Base-by-base conservation (phyloP, 2,888 invertebrate genomes). In the Omphaloscelis lunosa region DNA sequence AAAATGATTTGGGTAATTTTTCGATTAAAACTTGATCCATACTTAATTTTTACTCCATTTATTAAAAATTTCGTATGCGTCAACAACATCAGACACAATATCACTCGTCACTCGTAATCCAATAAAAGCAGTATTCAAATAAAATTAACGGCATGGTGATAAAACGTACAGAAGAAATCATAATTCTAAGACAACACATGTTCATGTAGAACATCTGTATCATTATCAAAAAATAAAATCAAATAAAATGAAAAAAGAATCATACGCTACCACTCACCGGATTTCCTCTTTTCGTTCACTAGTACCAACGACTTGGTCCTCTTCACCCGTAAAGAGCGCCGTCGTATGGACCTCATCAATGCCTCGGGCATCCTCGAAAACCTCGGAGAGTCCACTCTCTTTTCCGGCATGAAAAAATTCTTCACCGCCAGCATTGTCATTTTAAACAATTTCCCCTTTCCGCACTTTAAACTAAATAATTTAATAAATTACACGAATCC, bases 281-380 rank as follows among this genome's bases (percentile, higher is more conserved):
- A 98, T 96, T 98, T 98, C 92, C 98, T 95, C 94, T 98, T 98
- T 94, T 98, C 98, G 84, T 97, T 97, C 84, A 98, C 97, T 75
- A 98, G 97, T 48, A 98, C 98, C 89, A 98, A 95, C 79, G 98
- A 98, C 93, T 98, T 98, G 88, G 98, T 98, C 90, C 98, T 97
- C 94, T 98, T 98, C 61, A 98, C 98, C 83, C 98, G 96, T 88
- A 98, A 94, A 48, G 98, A 98, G 86, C 98, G 95, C 82, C 98
- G 95, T 84, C 98, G 96, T 89, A 98, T 97, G 77, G 98, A 98
- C 87, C 98, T 97, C 93, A 98, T 96, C 91, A 98, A 97, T 83
- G 98, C 98, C 94, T 98, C 98, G 12, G 98, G 98, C 98, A 98
- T 98, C 88, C 97, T 96, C 78, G 97, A 97, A 90, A 97, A 97